These are phyloP conservation scores for Calidris pugnax DNA, from an alignment of 2,113 vertebrate species.

Conservation along the genomic window DNA sequence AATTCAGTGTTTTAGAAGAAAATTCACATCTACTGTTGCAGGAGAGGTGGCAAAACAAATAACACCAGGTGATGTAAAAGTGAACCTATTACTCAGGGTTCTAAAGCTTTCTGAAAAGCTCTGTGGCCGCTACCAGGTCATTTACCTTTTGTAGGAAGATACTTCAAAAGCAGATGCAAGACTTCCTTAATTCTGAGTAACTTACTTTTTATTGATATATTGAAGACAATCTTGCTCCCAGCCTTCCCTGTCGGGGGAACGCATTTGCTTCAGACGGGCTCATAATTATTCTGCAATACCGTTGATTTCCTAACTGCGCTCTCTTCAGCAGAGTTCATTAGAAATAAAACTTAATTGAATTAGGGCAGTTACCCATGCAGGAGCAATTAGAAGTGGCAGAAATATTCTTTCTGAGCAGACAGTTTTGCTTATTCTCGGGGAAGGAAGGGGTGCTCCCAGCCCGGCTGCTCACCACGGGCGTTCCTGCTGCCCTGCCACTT, in stretches of 20 bases:
- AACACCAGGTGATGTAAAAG: not conserved
- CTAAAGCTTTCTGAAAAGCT: not conserved
- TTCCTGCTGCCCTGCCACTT: not conserved
- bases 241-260: fast-evolving
- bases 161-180: not conserved
- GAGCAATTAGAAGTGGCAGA: conserved; percentile 28
- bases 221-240: fast-evolving
- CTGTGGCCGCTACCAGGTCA: not conserved
- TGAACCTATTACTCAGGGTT: not conserved
- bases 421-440: not conserved
- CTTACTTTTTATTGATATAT: not conserved
- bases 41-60: not conserved
- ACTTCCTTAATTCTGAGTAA: not conserved
- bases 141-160: not conserved
- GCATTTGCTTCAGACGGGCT: not conserved
- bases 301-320: not conserved
- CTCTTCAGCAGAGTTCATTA: conserved; percentile 31
- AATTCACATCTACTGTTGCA: not conserved
- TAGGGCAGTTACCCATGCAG: not conserved
- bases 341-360: conserved; percentile 40
- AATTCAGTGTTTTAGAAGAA: not conserved
- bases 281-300: not conserved
- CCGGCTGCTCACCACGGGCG: fast-evolving
- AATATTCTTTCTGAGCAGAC: not conserved
- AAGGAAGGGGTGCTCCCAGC: not conserved